These are phyloP conservation scores for Drosophila macrospina DNA, from an alignment of 2,888 invertebrate genomes.

Conservation along the genomic window DNA sequence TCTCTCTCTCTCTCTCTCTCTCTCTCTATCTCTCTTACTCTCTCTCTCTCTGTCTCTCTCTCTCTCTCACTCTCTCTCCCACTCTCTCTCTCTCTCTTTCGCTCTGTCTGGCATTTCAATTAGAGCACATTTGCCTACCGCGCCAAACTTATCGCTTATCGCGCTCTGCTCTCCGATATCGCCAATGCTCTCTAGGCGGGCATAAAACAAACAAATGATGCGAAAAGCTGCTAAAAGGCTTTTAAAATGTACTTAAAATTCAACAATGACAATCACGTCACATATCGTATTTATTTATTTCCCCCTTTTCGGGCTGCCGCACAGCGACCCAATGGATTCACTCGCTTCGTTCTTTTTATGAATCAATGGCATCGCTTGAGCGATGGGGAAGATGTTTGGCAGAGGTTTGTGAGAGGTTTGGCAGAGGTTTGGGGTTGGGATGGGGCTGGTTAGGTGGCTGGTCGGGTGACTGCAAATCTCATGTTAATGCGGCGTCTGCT, in stretches of 20 bases:
- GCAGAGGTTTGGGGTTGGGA: no score
- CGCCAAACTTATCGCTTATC: constrained; percentile 6
- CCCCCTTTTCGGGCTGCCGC: constrained; percentile 10
- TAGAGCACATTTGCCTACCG: constrained; percentile 70
- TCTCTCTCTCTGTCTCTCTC: constrained; percentile 1
- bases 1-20: constrained; percentile 6
- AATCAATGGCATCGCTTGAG: constrained; percentile 62
- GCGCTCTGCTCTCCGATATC: constrained; percentile 14
- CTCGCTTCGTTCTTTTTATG: constrained; percentile 65
- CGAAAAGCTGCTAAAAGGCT: constrained; percentile 80
- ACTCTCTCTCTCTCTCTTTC: no score
- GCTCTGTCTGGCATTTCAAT: constrained; percentile 45
- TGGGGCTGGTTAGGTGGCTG: constrained; percentile 5
- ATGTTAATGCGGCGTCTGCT: constrained; percentile 65
- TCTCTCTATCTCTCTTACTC: background rate
- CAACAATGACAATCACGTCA: constrained; percentile 74
- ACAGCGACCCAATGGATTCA: constrained; percentile 41
- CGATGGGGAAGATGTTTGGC: background rate
- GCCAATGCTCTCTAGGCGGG: constrained; percentile 48
- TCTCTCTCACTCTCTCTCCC: background rate
- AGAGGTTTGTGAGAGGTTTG: no score
- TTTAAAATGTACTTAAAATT: constrained; percentile 82
- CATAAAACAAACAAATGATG: constrained; percentile 78
- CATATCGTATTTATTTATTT: constrained; percentile 56
- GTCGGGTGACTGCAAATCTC: constrained; percentile 41